Percentiles rank a stretch among this genome's conserved stretches.
phyloP scores from a whole-genome alignment of 1,140 invertebrate species.

The Drosophila suzukii region DNA sequence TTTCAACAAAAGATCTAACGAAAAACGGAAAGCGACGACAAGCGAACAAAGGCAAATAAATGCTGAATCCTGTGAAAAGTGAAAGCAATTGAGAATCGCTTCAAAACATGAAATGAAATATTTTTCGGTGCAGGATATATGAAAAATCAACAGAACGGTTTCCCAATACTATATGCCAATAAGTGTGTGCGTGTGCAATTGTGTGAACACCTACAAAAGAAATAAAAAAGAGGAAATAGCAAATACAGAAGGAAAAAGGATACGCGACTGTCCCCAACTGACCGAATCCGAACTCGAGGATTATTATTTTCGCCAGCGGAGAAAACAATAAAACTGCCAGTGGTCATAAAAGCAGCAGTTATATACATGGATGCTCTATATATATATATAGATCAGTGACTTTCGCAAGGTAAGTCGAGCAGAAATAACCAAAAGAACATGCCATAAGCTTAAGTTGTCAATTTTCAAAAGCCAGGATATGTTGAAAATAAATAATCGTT shows the following conservation, averaged over 20 bases:
- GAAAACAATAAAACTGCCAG: constrained; percentile 40
- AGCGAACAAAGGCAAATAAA: constrained; percentile 31
- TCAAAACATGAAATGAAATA: constrained; percentile 35
- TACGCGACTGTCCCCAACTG: constrained; percentile 46
- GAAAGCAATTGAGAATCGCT: constrained; percentile 22
- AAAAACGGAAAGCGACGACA: constrained; percentile 7
- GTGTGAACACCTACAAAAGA: constrained; percentile 34
- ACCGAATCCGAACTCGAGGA: constrained; percentile 39
- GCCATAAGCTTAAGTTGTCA: constrained; percentile 54
- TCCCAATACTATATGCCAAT: constrained; percentile 17
- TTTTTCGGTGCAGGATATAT: constrained; percentile 36
- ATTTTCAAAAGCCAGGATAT: constrained; percentile 26
- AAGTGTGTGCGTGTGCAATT: constrained; percentile 38
- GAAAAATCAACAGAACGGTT: constrained; percentile 48
- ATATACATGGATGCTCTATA: constrained; percentile 4
- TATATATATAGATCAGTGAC: constrained; percentile 34
- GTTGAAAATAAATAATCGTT: constrained; percentile 29
- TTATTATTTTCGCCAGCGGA: constrained; percentile 60
- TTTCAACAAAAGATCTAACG: constrained; percentile 23
- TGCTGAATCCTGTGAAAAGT: constrained; percentile 19
- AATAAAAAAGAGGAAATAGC: constrained; percentile 13
- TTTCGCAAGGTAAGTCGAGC: constrained; percentile 64
- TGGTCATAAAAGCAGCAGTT: constrained; percentile 25
- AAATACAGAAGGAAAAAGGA: constrained; percentile 28
- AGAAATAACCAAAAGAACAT: constrained; percentile 43